phyloP scores from a whole-genome alignment of 2,888 invertebrate species.

The Heliconius cydno region DNA sequence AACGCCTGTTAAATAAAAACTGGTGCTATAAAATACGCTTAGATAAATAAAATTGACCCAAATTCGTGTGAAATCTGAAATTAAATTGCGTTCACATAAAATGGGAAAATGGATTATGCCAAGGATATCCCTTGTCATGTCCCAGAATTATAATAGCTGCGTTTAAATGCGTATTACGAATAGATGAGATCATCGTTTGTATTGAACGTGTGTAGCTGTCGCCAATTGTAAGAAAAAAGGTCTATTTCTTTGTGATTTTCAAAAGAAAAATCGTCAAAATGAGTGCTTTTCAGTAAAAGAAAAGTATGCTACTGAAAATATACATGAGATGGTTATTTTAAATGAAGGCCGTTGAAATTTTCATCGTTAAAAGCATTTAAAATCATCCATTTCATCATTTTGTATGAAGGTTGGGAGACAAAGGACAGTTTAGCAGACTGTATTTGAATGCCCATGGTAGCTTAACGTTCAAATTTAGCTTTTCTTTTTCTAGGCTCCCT shows the following conservation, averaged over 20 bases:
- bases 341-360: constrained; percentile 15
- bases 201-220: constrained; percentile 45
- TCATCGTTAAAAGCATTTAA: constrained; percentile 19
- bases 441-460: constrained; percentile 27
- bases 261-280: constrained; percentile 4
- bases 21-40: not conserved
- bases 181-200: constrained; percentile 68
- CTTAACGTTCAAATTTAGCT: constrained; percentile 16
- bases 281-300: not conserved
- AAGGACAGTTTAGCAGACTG: constrained; percentile 18
- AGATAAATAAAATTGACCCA: constrained; percentile 59
- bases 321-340: not conserved
- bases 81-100: constrained; percentile 67
- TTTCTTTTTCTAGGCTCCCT: constrained; percentile 10
- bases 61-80: constrained; percentile 69
- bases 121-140: constrained; percentile 71
- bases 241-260: constrained; percentile 1
- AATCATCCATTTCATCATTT: constrained; percentile 19
- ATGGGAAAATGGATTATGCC: constrained; percentile 63
- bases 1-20: not conserved
- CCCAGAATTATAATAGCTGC: constrained; percentile 68
- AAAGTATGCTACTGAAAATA: constrained; percentile 1
- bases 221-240: constrained; percentile 2
- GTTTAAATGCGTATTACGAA: constrained; percentile 56
- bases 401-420: constrained; percentile 13